Percentiles rank a stretch among this genome's conserved stretches.
Evolutionary conservation across 2,113 vertebrate species (phyloP).

Genomic region (Rhinichthys klamathensis): DNA sequence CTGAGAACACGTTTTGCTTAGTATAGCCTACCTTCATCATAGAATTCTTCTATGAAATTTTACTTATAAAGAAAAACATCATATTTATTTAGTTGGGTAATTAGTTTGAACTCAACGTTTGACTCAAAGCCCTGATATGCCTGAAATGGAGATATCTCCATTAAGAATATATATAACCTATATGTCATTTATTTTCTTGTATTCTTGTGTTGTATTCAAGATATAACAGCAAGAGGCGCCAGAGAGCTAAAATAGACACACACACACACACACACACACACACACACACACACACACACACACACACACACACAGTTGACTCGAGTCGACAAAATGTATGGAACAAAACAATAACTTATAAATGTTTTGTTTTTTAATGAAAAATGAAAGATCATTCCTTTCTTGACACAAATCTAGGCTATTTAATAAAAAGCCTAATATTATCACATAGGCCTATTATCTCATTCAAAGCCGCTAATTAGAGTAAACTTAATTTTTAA

Average conservation of each 20-base stretch:
- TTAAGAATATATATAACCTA: too few species aligned
- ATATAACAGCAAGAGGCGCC: slow-evolving; percentile 43
- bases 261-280: background rate
- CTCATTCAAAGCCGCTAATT: background rate
- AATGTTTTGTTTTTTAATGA: too few species aligned
- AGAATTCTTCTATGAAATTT: too few species aligned
- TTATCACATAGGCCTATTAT: background rate
- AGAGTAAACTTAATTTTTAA: slow-evolving; percentile 39
- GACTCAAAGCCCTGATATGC: too few species aligned
- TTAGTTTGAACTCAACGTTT: too few species aligned
- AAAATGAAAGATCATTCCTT: background rate
- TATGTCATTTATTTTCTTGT: too few species aligned
- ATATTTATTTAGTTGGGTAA: too few species aligned
- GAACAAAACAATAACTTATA: background rate
- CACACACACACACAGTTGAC: background rate
- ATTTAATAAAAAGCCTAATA: background rate
- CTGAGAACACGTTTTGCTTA: too few species aligned
- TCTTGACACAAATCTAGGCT: background rate
- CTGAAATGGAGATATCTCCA: too few species aligned
- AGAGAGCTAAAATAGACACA: slow-evolving; percentile 15
- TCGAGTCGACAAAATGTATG: too few species aligned
- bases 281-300: background rate
- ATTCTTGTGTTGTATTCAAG: background rate
- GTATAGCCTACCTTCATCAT: too few species aligned
- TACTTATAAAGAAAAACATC: too few species aligned